A percentile compares a stretch with the other conserved stretches of the same genome.
Evolutionary conservation across 2,888 invertebrate species (phyloP).

Genomic region (Synergus umbraculus): DNA sequence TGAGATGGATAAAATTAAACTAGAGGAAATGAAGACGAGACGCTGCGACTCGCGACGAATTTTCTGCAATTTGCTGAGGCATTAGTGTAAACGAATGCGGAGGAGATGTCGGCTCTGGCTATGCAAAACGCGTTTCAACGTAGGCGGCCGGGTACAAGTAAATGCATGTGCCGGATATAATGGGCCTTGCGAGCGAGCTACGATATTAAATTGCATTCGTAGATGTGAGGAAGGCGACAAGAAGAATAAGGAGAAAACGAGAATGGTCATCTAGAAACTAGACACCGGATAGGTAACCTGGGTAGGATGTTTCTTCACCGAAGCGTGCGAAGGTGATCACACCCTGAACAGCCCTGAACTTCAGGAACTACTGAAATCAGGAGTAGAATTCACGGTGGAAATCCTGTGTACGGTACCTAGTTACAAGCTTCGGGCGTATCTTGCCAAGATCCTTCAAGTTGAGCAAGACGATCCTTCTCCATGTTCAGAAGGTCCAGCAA

Average conservation of each 20-base stretch:
- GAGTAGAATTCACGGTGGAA: conserved; percentile 21
- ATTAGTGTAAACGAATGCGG: conserved; percentile 18
- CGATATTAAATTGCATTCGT: conserved; percentile 29
- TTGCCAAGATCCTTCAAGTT: conserved; percentile 27
- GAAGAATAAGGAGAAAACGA: conserved; percentile 1
- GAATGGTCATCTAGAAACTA: conserved; percentile 14
- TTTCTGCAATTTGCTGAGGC: conserved; percentile 21
- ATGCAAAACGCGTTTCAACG: conserved; percentile 23
- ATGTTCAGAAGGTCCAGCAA: conserved; percentile 33
- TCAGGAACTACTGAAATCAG: conserved; percentile 14
- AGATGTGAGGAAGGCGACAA: conserved; percentile 26
- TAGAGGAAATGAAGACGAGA: conserved; percentile 12
- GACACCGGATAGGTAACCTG: background rate
- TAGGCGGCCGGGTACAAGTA: conserved; percentile 8
- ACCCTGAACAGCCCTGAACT: background rate
- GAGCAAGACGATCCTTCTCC: conserved; percentile 28
- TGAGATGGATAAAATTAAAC: conserved; percentile 8
- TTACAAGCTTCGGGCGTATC: conserved; percentile 35
- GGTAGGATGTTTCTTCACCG: conserved; percentile 14
- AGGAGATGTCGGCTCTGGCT: conserved; percentile 5
- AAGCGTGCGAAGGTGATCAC: conserved; percentile 30
- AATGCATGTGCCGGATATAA: conserved; percentile 29
- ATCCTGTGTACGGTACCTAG: conserved; percentile 29
- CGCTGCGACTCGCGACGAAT: conserved; percentile 5
- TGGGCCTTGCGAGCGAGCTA: background rate